These are phyloP conservation scores for Orthosia incerta DNA, from an alignment of 2,888 invertebrate genomes.

Conservation along the genomic window DNA sequence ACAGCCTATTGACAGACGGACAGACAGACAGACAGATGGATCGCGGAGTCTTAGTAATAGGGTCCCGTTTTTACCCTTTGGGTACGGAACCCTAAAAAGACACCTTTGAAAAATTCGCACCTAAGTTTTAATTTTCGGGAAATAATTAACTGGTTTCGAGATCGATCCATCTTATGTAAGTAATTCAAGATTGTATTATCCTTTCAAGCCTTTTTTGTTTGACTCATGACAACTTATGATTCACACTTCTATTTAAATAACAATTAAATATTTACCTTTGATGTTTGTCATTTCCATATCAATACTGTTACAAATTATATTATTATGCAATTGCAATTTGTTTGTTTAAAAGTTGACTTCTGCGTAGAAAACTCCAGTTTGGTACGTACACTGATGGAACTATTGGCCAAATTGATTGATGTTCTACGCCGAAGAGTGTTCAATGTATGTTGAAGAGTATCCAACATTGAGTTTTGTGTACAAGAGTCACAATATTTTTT, in stretches of 20 bases:
- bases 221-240: neutral
- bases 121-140: too few species aligned
- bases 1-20: too few species aligned
- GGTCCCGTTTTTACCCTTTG: too few species aligned
- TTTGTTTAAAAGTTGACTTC: neutral
- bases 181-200: neutral
- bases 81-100: too few species aligned
- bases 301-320: conserved; percentile 26
- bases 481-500: neutral
- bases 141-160: too few species aligned
- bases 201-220: neutral
- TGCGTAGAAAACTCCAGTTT: conserved; percentile 4
- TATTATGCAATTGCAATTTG: conserved; percentile 1
- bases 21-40: too few species aligned
- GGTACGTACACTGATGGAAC: neutral
- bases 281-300: conserved; percentile 19
- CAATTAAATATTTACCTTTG: conserved; percentile 27
- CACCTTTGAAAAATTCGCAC: too few species aligned
- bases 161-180: neutral
- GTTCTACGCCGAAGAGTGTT: too few species aligned
- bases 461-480: neutral
- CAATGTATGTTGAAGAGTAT: neutral
- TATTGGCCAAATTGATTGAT: neutral
- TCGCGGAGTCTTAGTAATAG: too few species aligned
- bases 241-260: conserved; percentile 9